These are phyloP conservation scores for Furnarius figulus DNA, from an alignment of 2,113 vertebrate species.

Conservation along the genomic window DNA sequence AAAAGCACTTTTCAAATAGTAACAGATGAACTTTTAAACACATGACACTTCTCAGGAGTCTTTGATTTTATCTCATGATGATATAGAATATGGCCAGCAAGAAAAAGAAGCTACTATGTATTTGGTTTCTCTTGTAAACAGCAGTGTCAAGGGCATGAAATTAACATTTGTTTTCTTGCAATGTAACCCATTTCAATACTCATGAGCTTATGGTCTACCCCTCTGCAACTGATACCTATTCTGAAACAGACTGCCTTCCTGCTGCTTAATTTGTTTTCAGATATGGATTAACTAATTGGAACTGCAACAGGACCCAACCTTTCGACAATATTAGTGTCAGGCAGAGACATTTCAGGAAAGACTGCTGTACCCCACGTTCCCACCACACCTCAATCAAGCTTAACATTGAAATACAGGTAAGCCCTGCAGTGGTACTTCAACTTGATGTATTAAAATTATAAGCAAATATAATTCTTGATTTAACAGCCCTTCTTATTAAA, in stretches of 20 bases:
- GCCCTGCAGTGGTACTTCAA: constrained; percentile 9
- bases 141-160: not conserved
- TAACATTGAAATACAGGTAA: not conserved
- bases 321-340: not conserved
- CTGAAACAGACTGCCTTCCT: not conserved
- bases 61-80: not conserved
- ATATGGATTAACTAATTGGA: not conserved
- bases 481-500: not conserved
- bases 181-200: not conserved
- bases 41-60: not conserved
- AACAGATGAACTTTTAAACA: not conserved
- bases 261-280: not conserved
- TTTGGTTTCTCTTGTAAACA: not conserved
- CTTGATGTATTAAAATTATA: constrained; percentile 12
- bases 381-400: not conserved
- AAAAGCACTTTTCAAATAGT: not conserved
- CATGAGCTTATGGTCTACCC: not conserved
- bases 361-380: not conserved
- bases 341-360: constrained; percentile 1
- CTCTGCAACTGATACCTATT: not conserved
- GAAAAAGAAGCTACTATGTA: not conserved
- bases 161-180: not conserved
- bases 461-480: not conserved
- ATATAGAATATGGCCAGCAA: not conserved
- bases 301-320: not conserved